Base-by-base conservation (phyloP, 2,888 invertebrate genomes). In the Gastracanthus pulcherrimus region DNA sequence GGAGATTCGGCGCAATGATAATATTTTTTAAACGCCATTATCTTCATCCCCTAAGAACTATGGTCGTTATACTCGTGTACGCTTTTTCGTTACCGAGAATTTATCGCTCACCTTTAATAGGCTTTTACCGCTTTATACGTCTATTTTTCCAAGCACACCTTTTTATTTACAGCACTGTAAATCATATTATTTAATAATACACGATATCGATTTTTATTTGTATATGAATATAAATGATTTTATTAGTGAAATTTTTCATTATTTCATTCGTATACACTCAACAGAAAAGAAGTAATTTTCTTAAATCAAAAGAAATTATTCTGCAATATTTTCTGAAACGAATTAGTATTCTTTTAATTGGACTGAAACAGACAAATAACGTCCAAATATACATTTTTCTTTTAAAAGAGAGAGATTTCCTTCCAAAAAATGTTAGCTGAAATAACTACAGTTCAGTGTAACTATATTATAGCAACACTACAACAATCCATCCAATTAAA, bases 21-120 rank as follows among this genome's bases (percentile, higher is more conserved):
- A 75, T 75, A 75, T 75, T 64, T 75, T 75, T 75, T 75, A 75
- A 75, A 64, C 64, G 64, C 64, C 64, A 75, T 75, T 75, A 64
- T 75, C 75, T 75, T 75, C 48, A 51, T 75, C 64, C 41, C 72
- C 13, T 11, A 41, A 62, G 62, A 62, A 62, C 62, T 62, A 62
- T 23, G 75, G 64, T 75, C 75, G 75, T 75, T 75, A 74, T 45
- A 55, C 26, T 23, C 36, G 26, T 36, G 70, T 70, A 60, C 26
- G 26, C n/a, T 31, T 64, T 64, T 48, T 75, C 38, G 29, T 38
- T 19, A 45, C 62, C 9, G 34, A 11, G 16, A 41, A 64, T 75
- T 75, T 75, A 64, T 75, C 48, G n/a, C 64, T 6, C 36, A 36
- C n/a, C 64, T 64, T 75, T 64, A 75, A 75, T 64, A 75, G 48